Percentiles rank a stretch among this genome's conserved stretches.
These are phyloP conservation scores for Sanderia malayensis DNA, from an alignment of 30 jellyfish, hydroid and myxozoan genomes.

Conservation along the genomic window DNA sequence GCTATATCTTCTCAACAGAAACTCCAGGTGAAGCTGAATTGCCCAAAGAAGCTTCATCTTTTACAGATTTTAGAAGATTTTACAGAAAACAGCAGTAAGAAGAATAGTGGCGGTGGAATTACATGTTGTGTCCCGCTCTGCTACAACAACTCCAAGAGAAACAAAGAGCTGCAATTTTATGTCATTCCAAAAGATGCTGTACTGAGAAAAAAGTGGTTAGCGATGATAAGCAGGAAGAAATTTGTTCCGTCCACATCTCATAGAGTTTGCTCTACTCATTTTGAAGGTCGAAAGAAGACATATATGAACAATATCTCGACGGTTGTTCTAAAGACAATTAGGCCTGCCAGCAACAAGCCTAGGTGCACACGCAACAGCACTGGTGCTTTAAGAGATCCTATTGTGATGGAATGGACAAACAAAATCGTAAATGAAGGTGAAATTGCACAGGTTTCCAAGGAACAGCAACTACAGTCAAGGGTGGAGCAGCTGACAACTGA, in stretches of 20 bases:
- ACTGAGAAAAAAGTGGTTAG: not conserved
- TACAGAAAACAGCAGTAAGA: not conserved
- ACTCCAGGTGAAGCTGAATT: no score
- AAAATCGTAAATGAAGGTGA: not conserved
- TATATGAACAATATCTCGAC: slow-evolving; percentile 9
- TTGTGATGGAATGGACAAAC: not conserved
- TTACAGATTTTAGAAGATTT: not conserved
- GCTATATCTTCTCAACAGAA: no score
- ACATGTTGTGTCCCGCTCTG: slow-evolving; percentile 14
- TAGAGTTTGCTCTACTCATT: slow-evolving; percentile 25
- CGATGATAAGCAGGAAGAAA: slow-evolving; percentile 6
- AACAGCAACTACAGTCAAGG: not conserved
- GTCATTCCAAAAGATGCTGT: slow-evolving; percentile 5
- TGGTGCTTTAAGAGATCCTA: not conserved
- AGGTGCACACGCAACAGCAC: not conserved
- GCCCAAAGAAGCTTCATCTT: no score
- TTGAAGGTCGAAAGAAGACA: slow-evolving; percentile 2
- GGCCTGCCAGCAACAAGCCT: slow-evolving; percentile 11
- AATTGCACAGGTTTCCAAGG: slow-evolving; percentile 2
- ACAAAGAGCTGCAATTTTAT: slow-evolving; percentile 1
- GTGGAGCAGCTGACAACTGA: slow-evolving; percentile 20
- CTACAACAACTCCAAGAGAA: slow-evolving; percentile 9
- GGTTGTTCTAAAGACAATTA: slow-evolving; percentile 5
- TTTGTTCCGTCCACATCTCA: slow-evolving; percentile 9
- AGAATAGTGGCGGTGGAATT: not conserved